A percentile compares a stretch with the other conserved stretches of the same genome.
These are phyloP conservation scores for Myotis findleyi DNA, from an alignment of 2,797 vertebrate genomes.

Conservation along the genomic window DNA sequence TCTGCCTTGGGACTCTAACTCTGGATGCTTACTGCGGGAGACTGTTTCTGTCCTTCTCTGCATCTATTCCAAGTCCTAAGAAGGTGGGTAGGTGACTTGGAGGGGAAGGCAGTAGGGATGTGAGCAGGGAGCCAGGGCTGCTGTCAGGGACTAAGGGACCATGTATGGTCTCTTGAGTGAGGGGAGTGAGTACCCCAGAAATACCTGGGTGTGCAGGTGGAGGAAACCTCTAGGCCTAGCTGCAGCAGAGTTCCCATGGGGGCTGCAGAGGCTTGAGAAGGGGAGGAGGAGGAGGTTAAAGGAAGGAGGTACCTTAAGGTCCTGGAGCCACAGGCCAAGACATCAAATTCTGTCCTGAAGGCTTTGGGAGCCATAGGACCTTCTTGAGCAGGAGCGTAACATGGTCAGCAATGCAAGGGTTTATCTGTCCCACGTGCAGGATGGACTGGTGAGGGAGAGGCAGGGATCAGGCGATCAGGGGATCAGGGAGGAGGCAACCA, in stretches of 20 bases:
- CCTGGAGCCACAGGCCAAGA: not conserved
- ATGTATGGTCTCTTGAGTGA: not conserved
- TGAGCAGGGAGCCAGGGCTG: not conserved
- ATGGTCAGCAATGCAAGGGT: not conserved
- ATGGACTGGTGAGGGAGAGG: not conserved
- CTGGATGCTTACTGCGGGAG: not conserved
- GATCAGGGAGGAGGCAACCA: not conserved
- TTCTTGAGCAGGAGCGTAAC: not conserved
- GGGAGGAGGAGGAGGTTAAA: not conserved
- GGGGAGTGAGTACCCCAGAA: not conserved
- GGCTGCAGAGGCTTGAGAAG: not conserved
- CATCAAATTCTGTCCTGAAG: not conserved
- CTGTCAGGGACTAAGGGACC: not conserved
- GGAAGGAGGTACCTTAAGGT: not conserved
- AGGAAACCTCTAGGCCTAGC: not conserved
- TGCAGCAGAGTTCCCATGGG: not conserved
- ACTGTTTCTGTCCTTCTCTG: not conserved
- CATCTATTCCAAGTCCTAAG: not conserved
- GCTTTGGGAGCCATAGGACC: not conserved
- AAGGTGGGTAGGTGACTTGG: not conserved
- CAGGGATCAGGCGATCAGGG: not conserved
- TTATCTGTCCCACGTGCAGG: not conserved
- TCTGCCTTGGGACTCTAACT: not conserved
- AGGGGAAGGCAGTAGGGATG: not conserved
- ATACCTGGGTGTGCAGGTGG: not conserved